Evolutionary conservation across 2,888 invertebrate species (phyloP), one percentile per base, ranked within the genome.

Genomic region (Listrodromus nycthemerus): DNA sequence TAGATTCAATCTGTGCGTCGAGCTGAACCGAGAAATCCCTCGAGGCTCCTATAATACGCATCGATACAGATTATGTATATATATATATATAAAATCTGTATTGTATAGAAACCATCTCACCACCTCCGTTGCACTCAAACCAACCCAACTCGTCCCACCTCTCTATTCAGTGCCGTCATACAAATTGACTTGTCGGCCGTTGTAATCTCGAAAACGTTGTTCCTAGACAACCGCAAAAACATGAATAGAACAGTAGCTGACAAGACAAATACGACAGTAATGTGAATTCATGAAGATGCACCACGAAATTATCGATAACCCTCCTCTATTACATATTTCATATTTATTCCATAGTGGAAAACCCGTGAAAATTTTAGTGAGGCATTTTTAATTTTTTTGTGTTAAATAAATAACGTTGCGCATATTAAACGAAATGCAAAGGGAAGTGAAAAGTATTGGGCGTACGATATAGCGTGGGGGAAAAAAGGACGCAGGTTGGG

Each of bases 1-100:
- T 75, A 85, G 82, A 86, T 86, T 86, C 78, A 85, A 86, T 86
- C 86, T 80, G 75, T 78, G 78, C 58, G 80, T 73, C 70, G 66
- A 78, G 80, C 75, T 78, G 65, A 58, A 75, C 74, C 65, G 58
- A 80, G 24, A 76, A 82, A 83, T 83, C 73, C 83, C 80, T 55
- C 8, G 74, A 80, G 83, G 65, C 73, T 82, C 83, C 63, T 83
- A 82, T 85, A 86, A 83, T 85, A 80, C 82, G 77, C 66, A 78
- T 73, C 77, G 79, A 80, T 71, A 79, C 61, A 37, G 33, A 24
- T 41, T 41, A 41, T 41, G 13, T 41, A 1, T 41, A 41, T 41
- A 41, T 41, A 41, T 7, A 33, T 5, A 13, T n/a, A 48, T 48
- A 16, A n/a, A n/a, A n/a, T n/a, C n/a, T n/a, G 27, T 58, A 82